Base-by-base conservation (phyloP, 2,797 vertebrate genomes). In the Sebastiscus tertius region DNA sequence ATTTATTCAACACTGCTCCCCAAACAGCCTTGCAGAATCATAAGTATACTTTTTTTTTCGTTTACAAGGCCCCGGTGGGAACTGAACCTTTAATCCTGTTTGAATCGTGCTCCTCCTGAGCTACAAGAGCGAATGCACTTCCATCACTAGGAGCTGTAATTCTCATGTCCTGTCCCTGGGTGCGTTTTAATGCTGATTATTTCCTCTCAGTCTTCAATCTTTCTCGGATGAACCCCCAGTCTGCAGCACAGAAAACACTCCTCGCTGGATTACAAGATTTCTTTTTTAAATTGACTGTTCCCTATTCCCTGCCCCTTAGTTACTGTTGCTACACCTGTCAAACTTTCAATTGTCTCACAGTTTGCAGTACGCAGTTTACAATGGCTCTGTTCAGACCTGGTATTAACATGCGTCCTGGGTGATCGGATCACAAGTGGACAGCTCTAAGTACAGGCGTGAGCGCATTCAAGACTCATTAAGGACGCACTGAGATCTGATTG, bases 101-200 rank as follows among this genome's bases (percentile, higher is more conserved):
- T 56, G 72, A 83, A 83, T 72, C 68, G 59, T 75, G 55, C 72
- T 87, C 64, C 64, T 52, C 65, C 67, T 29, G 84, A 85, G 64
- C 63, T 64, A 34, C 67, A 52, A 67, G 33, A 86, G 65, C 1
- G 31, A 75, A 26, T 62, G 71, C 64, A 65, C 39, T 36, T 83
- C 78, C 36, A 80, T 82, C 72, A 81, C 56, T 16, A 10, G 74
- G 54, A 69, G 70, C 69, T 76, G 75, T 76, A 60, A 63, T 78
- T 58, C 81, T 70, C 67, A 39, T 46, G 78, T 67, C 76, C 14
- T 33, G 54, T 72, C 62, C 34, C 14, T 8, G 46, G n/a, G 34
- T 72, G 24, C 18, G 27, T 81, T 22, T 69, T 52, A 58, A 54
- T 46, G 46, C 67, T 11, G 39, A 68, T 49, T 75, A 24, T 71